Evolutionary conservation across 1,140 invertebrate species (phyloP), one percentile per base, ranked within the genome.

Genomic region (Xylocopa sonorina): DNA sequence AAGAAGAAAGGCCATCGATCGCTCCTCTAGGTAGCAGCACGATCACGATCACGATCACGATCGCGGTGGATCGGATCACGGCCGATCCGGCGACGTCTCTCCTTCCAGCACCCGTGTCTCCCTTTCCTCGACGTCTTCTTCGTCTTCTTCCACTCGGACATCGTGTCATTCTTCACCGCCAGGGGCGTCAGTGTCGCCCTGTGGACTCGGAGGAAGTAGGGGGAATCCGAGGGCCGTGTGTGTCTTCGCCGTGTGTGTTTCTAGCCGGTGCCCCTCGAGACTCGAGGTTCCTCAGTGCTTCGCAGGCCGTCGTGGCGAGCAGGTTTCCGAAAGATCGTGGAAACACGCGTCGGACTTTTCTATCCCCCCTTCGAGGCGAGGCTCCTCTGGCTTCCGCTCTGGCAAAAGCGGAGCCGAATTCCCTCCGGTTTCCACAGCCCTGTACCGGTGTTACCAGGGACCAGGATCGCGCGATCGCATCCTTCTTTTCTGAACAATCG

Each of bases 231-330:
- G 87, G 84, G 80, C 78, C 83, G 84, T 80, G 82, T 68, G 82
- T 87, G 84, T 81, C 78, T 72, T 79, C 84, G 76, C 48, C 69
- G 69, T 77, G 74, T 77, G 74, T 71, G 83, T 82, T 75, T 78
- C 80, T 58, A 58, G 27, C 66, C 71, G 69, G 74, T 86, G 80
- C 84, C 83, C 83, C 83, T 82, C 83, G 80, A 71, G 63, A 57
- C 81, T 82, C 83, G 80, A 71, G 63, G 51, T 80, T 85, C 88
- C 79, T 89, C 89, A 89, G 89, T 89, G 78, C 88, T 85, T 83
- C 83, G 77, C 83, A 85, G 81, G 83, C 88, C 78, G 83, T 80
- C 86, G 83, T 72, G 63, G 46, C 79, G 64, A 78, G 55, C 21
- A 46, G 82, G 73, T 84, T 82, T 77, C 46, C 55, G 7, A 46